phyloP scores from a whole-genome alignment of 2,888 invertebrate species.

The Candidula unifasciata region DNA sequence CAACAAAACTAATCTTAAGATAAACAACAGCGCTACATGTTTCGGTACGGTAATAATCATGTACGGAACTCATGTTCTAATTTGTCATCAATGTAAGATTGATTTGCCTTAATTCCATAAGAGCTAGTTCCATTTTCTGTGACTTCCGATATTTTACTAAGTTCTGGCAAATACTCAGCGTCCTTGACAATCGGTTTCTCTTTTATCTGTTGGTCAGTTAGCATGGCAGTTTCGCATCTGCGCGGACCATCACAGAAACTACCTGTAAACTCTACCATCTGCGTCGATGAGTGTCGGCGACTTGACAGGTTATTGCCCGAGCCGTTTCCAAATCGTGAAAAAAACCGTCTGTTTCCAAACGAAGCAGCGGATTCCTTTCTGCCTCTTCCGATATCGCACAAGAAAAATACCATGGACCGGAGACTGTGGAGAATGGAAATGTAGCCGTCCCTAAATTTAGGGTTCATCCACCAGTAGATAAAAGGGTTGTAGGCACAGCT shows the following conservation, averaged over 20 bases:
- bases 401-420: not conserved
- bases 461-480: slow-evolving; percentile 97
- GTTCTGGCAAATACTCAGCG: slow-evolving; percentile 19
- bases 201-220: not conserved
- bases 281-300: slow-evolving; percentile 24
- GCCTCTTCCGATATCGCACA: not conserved
- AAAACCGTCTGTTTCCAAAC: not conserved
- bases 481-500: slow-evolving; percentile 97
- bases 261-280: slow-evolving; percentile 38
- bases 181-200: slow-evolving; percentile 14
- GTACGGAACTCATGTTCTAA: not conserved
- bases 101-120: not conserved
- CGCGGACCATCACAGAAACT: slow-evolving; percentile 6
- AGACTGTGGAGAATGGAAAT: slow-evolving; percentile 42
- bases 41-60: not conserved
- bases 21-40: no score
- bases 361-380: slow-evolving; percentile 22
- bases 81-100: not conserved
- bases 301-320: not conserved
- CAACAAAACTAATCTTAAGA: no score
- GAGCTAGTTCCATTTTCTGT: slow-evolving; percentile 48
- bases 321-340: slow-evolving; percentile 30
- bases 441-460: slow-evolving; percentile 80
- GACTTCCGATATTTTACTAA: slow-evolving; percentile 48
- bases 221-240: slow-evolving; percentile 1